These are phyloP conservation scores for Deilephila porcellus DNA, from an alignment of 2,888 invertebrate genomes.

Conservation along the genomic window DNA sequence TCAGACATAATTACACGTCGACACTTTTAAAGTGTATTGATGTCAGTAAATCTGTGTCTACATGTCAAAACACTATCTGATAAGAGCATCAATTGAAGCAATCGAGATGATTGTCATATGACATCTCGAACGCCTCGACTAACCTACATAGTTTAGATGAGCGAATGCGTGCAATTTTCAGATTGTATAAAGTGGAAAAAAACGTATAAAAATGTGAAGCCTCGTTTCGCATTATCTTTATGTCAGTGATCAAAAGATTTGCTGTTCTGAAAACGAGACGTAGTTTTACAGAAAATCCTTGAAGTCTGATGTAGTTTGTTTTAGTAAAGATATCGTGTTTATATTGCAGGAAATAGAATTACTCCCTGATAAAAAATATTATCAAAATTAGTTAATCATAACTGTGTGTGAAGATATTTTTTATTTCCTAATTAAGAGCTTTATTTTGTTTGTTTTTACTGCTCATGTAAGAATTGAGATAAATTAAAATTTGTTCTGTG, in stretches of 20 bases:
- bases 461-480: no score
- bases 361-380: neutral
- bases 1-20: no score
- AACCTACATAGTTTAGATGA: slow-evolving; percentile 16
- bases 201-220: slow-evolving; percentile 1
- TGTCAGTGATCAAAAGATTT: slow-evolving; percentile 21
- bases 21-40: neutral
- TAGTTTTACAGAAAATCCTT: neutral
- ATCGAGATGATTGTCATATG: slow-evolving; percentile 23
- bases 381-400: neutral
- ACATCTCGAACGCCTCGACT: neutral
- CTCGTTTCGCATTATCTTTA: slow-evolving; percentile 20
- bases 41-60: slow-evolving; percentile 25
- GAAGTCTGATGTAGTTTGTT: neutral
- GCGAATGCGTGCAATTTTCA: slow-evolving; percentile 15
- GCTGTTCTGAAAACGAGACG: neutral
- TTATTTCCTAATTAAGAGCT: no score
- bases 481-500: no score
- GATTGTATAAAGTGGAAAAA: slow-evolving; percentile 15
- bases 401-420: no score
- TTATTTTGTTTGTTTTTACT: no score
- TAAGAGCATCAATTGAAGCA: slow-evolving; percentile 6
- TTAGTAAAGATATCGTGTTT: neutral
- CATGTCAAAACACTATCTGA: slow-evolving; percentile 18
- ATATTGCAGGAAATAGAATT: neutral